phyloP scores from a whole-genome alignment of 2,797 vertebrate species.

The Capromys pilorides region DNA sequence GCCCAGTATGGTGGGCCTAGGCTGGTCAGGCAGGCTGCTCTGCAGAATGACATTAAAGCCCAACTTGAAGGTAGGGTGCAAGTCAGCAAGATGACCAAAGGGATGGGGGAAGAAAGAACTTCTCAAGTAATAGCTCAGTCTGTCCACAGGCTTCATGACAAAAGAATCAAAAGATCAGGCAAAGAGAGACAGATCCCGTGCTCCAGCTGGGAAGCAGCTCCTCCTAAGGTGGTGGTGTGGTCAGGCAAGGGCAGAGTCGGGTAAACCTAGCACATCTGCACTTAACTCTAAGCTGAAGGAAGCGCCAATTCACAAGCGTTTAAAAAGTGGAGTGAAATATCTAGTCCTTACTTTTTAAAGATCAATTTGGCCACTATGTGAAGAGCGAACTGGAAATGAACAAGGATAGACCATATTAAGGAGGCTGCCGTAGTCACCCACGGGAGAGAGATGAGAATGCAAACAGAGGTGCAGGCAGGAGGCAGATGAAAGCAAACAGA shows the following conservation, averaged over 20 bases:
- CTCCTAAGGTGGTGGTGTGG: not conserved
- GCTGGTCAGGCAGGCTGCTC: not conserved
- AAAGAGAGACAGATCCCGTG: not conserved
- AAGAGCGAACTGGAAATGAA: conserved; percentile 30
- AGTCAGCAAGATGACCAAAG: not conserved
- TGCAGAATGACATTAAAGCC: not conserved
- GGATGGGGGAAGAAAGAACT: not conserved
- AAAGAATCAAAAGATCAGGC: not conserved
- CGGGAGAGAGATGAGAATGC: not conserved
- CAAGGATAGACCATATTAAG: not conserved
- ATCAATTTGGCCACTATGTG: not conserved
- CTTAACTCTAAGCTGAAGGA: conserved; percentile 36
- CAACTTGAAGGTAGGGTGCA: not conserved
- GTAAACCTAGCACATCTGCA: not conserved
- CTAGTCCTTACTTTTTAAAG: conserved; percentile 31
- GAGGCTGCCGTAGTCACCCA: not conserved
- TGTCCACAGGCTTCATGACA: not conserved
- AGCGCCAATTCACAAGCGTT: not conserved
- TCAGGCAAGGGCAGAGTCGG: not conserved
- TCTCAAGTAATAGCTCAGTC: not conserved
- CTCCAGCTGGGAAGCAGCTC: not conserved
- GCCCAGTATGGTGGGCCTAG: not conserved
- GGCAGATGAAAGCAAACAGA: not conserved
- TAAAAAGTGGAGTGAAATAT: not conserved
- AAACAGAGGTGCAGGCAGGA: accelerated